Evolutionary conservation across 2,888 invertebrate species (phyloP), one percentile per base, ranked within the genome.

Genomic region (Calameuta pallipes): DNA sequence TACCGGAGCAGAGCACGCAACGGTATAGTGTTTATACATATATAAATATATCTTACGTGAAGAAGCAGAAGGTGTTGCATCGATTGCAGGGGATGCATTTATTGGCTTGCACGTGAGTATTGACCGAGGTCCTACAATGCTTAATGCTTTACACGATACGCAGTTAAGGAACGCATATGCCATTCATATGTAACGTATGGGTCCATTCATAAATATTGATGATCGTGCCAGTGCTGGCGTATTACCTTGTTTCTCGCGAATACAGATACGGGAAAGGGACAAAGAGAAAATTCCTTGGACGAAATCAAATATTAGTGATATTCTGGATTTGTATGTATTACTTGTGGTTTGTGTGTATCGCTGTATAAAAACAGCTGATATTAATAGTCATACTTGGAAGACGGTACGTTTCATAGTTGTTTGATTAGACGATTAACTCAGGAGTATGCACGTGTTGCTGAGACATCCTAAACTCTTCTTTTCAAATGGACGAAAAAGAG

Each of bases 1-100:
- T 87, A 86, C 84, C 84, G 84, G 85, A 86, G 80, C 83, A 84
- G 80, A 23, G 56, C 56, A 71, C 33, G 71, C 33, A 15, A 31
- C 34, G 31, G 31, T 71, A 31, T 71, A 71, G 56, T 23, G 23
- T 56, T 56, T 23, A 23, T 9, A 23, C 23, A 56, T 23, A 56
- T 56, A 56, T 23, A 56, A 23, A 56, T 9, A 15, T 15, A 23
- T 56, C 23, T 23, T 56, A 9, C 23, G 2, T 23, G 15, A 56
- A 56, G 23, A 56, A 9, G 9, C 56, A 56, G 56, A 23, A 56
- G 56, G 56, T 56, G 56, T 56, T 23, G 56, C 56, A 56, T 56
- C 56, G 56, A 56, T 2, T 56, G 9, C 56, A 56, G 2, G 23
- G 56, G 15, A 56, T 56, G 56, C 56, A 56, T 56, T 56, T 56